Evolutionary conservation across 2,888 invertebrate species (phyloP), one percentile per base, ranked within the genome.

Genomic region (Platypus cylindrus): DNA sequence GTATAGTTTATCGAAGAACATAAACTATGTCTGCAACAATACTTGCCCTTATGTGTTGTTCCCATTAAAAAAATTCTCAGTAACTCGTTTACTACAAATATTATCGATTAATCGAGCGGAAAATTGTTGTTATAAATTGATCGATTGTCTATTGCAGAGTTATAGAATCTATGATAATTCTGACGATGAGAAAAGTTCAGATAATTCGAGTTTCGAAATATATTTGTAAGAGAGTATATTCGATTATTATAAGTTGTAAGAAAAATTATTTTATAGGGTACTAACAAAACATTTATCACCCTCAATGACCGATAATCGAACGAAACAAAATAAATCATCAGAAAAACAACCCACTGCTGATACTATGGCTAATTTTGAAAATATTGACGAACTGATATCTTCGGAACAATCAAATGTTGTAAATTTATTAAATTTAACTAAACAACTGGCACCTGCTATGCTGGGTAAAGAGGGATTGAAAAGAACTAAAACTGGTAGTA

Each of bases 71-170:
- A 73, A 74, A 44, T 68, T 86, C 16, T 78, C 84, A 3, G 68
- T 83, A 30, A 77, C 78, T 1, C 73, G 73, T 56, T 68, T 86
- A 39, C 64, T 86, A 15, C 82, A 85, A 68, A 78, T 79, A 27
- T 54, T 80, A 42, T 72, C 78, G 0, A 73, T 73, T 49, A 74
- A 75, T 46, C 68, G 76, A 27, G 77, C 76, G 0, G 79, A 80
- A 59, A 62, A 72, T 17, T 76, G 76, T 50, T 78, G 78, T 47
- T 75, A 77, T 44, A 71, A 75, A 38, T 62, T 81, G n/a, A 77
- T 79, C 29, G 75, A 75, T 51, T 75, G 77, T 49, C 59, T 79
- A 26, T 63, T 80, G 35, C 70, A 73, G 35, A 75, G 73, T 47
- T 79, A 78, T 54, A 70, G 71, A 44, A 68, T 69, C 1, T 68